Conservation (phyloP, 92 coral and sea anemone species). For the Zoanthus gigantus region DNA sequence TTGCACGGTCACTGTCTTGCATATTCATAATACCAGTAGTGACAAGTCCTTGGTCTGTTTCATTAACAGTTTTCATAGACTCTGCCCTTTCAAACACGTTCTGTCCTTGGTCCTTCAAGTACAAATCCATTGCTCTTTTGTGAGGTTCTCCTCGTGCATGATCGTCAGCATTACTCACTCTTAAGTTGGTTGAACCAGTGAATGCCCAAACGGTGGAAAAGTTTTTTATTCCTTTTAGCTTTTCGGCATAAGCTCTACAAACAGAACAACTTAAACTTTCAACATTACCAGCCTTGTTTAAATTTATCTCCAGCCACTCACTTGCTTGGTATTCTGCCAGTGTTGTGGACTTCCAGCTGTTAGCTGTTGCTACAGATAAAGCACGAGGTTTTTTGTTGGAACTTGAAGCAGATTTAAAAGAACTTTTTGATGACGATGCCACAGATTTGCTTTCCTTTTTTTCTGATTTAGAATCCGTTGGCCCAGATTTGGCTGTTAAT, state of each 20-base stretch:
- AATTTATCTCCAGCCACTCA: conserved; percentile 73
- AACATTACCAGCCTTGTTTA: conserved; percentile 59
- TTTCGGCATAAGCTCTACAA: conserved; percentile 67
- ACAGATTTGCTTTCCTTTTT: neutral
- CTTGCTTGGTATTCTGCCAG: conserved; percentile 61
- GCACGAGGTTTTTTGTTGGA: conserved; percentile 55
- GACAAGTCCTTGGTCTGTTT: conserved; percentile 9
- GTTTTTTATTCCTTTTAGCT: conserved; percentile 73
- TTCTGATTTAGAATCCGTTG: conserved; percentile 17
- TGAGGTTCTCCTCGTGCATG: conserved; percentile 80
- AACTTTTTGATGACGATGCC: neutral
- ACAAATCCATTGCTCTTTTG: conserved; percentile 68
- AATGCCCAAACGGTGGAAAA: conserved; percentile 80
- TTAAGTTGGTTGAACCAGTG: conserved; percentile 73
- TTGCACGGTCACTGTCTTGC: neutral
- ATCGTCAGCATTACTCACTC: conserved; percentile 74
- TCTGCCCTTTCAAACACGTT: conserved; percentile 43
- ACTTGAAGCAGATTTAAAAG: neutral
- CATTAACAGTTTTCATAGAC: conserved; percentile 39
- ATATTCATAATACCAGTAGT: conserved; percentile 5
- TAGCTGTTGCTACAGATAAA: conserved; percentile 61
- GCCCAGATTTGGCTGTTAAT: no score
- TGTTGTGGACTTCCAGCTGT: conserved; percentile 65
- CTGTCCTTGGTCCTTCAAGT: conserved; percentile 30
- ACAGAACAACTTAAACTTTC: conserved; percentile 74